Conservation (phyloP, 2,113 vertebrate genomes). For the Delphinus delphis region DNA sequence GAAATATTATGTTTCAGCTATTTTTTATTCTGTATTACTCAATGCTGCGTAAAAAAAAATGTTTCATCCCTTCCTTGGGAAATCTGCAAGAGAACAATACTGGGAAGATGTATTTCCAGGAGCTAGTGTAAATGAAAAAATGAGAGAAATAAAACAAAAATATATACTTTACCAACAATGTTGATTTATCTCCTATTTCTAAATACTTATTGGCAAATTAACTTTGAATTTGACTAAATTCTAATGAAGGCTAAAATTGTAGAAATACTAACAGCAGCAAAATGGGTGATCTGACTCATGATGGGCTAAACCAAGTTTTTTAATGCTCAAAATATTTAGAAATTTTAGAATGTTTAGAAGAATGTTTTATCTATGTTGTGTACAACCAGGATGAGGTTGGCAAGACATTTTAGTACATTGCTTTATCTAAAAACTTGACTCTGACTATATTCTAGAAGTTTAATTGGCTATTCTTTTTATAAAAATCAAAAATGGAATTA, state of each 20-base stretch:
- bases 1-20: background rate
- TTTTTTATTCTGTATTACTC: background rate
- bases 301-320: background rate
- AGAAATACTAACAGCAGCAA: background rate
- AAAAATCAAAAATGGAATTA: background rate
- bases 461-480: background rate
- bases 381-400: background rate
- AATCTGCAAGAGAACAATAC: background rate
- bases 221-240: constrained; percentile 17
- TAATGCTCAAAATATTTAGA: background rate
- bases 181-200: background rate
- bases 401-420: background rate
- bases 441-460: background rate
- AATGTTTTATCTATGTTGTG: background rate
- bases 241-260: background rate
- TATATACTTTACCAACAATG: background rate
- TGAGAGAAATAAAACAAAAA: background rate
- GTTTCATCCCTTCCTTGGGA: background rate
- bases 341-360: background rate
- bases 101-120: background rate
- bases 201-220: background rate
- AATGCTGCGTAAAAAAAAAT: background rate
- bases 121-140: background rate
- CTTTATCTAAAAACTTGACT: background rate
- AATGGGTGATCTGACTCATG: background rate